Percentiles rank a stretch among this genome's conserved stretches.
Evolutionary conservation across 2,888 invertebrate genomes (phyloP).

Genomic region (Campopleginae sp.): DNA sequence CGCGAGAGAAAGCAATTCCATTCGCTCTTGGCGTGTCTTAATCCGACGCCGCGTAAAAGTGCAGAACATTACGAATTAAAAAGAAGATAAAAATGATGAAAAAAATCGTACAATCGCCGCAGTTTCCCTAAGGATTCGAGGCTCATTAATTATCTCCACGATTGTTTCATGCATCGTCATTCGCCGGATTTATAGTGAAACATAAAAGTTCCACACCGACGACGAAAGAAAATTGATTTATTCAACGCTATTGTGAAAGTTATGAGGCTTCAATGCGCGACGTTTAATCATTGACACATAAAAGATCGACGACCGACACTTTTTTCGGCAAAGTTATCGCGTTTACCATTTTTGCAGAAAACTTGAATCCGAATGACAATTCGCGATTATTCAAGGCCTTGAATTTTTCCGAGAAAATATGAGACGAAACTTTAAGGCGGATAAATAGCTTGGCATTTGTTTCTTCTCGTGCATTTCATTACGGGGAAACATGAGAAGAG

Average conservation of each 20-base stretch:
- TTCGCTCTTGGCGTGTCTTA: slow-evolving; percentile 45
- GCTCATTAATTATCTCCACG: slow-evolving; percentile 54
- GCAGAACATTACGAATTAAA: slow-evolving; percentile 51
- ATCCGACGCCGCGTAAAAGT: slow-evolving; percentile 53
- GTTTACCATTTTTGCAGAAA: neutral
- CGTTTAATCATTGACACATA: slow-evolving; percentile 1
- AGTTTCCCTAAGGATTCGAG: slow-evolving; percentile 41
- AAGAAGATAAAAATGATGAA: slow-evolving; percentile 22
- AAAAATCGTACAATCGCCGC: slow-evolving; percentile 1
- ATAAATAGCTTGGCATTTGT: slow-evolving; percentile 34
- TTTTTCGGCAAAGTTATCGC: neutral
- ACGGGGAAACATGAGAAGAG: neutral
- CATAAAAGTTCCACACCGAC: slow-evolving; percentile 23
- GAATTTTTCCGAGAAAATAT: slow-evolving; percentile 12
- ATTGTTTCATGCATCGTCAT: slow-evolving; percentile 38
- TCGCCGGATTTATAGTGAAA: slow-evolving; percentile 29
- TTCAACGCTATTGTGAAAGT: neutral
- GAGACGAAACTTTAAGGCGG: slow-evolving; percentile 8
- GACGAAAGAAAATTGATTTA: neutral
- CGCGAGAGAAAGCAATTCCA: slow-evolving; percentile 53
- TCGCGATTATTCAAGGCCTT: slow-evolving; percentile 3
- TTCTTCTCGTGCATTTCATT: slow-evolving; percentile 12
- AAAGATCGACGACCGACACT: neutral
- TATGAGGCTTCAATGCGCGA: neutral
- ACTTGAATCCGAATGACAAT: slow-evolving; percentile 14